These are phyloP conservation scores for Rissa tridactyla DNA, from an alignment of 2,113 vertebrate species.

Conservation along the genomic window DNA sequence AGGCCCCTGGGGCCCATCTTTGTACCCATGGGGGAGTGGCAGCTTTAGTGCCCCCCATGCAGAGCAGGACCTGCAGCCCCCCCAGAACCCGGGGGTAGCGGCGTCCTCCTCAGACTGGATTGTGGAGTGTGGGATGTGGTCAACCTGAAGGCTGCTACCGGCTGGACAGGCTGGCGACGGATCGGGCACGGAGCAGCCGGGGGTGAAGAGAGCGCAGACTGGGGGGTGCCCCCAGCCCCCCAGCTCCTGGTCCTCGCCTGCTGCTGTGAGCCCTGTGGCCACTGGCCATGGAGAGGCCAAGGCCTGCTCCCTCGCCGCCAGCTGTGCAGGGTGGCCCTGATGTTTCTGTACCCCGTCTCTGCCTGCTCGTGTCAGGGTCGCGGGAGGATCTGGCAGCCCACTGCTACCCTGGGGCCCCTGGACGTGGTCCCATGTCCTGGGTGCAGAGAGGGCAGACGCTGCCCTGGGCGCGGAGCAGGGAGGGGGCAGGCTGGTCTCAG, in stretches of 20 bases:
- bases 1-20: accelerated
- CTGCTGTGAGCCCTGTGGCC: accelerated
- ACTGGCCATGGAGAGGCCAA: accelerated
- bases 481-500: accelerated
- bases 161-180: accelerated
- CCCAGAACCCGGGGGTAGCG: accelerated
- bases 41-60: not conserved
- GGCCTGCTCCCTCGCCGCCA: accelerated
- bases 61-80: not conserved
- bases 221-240: not conserved
- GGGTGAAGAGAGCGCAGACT: not conserved
- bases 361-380: accelerated
- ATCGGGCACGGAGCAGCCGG: accelerated
- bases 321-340: accelerated
- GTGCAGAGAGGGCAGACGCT: not conserved
- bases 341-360: accelerated
- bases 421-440: accelerated
- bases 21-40: accelerated
- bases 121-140: not conserved
- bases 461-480: accelerated
- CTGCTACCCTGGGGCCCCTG: accelerated
- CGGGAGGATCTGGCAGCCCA: not conserved
- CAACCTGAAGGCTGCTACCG: not conserved
- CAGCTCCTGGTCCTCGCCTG: accelerated
- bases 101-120: no score